Percentiles rank a stretch among this genome's conserved stretches.
phyloP scores from a whole-genome alignment of 2,888 invertebrate genomes.

The Invenusta paracnida region DNA sequence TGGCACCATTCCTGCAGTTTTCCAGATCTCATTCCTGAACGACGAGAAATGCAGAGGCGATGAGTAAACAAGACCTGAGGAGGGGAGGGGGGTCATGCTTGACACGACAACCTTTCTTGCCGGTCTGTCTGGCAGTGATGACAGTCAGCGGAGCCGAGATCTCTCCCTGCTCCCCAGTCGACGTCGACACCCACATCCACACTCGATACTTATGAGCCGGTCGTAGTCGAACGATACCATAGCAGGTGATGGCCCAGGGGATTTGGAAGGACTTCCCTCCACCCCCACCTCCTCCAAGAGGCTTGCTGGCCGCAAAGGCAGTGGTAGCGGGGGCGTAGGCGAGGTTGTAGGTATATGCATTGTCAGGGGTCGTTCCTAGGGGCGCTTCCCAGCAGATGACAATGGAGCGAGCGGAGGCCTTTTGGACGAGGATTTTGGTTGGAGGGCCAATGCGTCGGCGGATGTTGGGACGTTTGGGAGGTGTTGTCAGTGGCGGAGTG shows the following conservation, averaged over 20 bases:
- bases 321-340: background rate
- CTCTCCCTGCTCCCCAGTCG: background rate
- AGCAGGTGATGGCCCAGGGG: constrained; percentile 8
- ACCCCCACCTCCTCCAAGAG: no score
- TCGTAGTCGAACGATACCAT: background rate
- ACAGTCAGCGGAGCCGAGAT: background rate
- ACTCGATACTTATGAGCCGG: background rate
- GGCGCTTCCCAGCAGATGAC: constrained; percentile 1
- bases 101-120: background rate
- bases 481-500: no score
- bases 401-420: background rate
- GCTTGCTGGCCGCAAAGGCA: no score
- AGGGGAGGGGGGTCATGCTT: background rate
- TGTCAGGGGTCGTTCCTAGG: background rate
- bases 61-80: no score
- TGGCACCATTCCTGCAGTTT: no score
- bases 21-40: no score
- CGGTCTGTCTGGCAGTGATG: background rate
- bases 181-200: background rate
- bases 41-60: no score
- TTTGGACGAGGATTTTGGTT: background rate
- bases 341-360: background rate
- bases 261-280: background rate
- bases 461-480: no score
- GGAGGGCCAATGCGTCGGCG: background rate